phyloP scores from a whole-genome alignment of 2,888 invertebrate genomes.

The Drosophila ustulata region DNA sequence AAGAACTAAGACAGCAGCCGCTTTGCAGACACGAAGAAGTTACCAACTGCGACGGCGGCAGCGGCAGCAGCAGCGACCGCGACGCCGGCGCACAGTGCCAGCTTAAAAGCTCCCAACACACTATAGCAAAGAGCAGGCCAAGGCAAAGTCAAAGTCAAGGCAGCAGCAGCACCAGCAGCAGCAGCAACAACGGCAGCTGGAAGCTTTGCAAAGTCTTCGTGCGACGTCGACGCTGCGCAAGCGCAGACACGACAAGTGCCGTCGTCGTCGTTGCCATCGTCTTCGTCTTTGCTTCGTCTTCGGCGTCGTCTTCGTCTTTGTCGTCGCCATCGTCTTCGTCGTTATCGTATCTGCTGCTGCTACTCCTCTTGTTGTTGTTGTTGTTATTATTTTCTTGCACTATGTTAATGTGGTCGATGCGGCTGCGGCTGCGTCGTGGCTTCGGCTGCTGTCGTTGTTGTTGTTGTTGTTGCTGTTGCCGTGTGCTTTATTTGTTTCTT shows the following conservation, averaged over 20 bases:
- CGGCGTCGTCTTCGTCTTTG: constrained; percentile 17
- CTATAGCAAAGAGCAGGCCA: constrained; percentile 21
- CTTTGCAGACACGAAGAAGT: constrained; percentile 71
- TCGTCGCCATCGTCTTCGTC: constrained; percentile 3
- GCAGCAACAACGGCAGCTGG: constrained; percentile 5
- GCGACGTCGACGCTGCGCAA: constrained; percentile 32
- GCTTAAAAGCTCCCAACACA: constrained; percentile 61
- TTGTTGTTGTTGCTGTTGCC: constrained; percentile 42
- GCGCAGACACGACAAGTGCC: constrained; percentile 77
- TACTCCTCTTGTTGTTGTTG: constrained; percentile 32
- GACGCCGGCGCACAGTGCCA: constrained; percentile 41
- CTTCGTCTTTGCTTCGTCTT: constrained; percentile 7
- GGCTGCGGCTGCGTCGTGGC: constrained; percentile 36
- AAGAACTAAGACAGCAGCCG: constrained; percentile 83
- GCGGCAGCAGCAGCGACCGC: constrained; percentile 31
- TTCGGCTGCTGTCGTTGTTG: constrained; percentile 24
- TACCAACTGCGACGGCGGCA: constrained; percentile 61
- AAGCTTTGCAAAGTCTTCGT: constrained; percentile 21
- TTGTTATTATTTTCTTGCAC: constrained; percentile 54
- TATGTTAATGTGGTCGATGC: constrained; percentile 55
- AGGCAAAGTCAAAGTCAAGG: constrained; percentile 79
- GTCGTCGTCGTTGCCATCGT: constrained; percentile 29
- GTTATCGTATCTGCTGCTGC: constrained; percentile 20
- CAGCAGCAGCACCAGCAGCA: constrained; percentile 40
- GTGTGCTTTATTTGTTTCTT: constrained; percentile 79